Evolutionary conservation across 2,797 vertebrate species (phyloP).

Genomic region (Sebastes diploproa): DNA sequence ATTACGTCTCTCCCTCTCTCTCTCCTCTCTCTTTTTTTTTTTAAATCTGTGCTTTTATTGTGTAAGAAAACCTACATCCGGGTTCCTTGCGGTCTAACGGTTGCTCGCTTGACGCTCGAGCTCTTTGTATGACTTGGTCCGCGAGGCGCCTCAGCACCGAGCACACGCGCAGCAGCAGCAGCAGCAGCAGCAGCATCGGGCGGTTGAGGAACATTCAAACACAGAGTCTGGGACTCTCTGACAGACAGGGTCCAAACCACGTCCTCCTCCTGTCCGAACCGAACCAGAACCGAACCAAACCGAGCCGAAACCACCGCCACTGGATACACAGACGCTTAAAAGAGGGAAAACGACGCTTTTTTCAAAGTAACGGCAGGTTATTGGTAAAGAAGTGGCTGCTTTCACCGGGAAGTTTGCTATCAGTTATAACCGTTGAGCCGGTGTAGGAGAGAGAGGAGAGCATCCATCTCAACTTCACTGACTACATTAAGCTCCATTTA

Average conservation of each 20-base stretch:
- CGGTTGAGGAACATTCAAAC: neutral
- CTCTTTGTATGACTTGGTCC: slow-evolving; percentile 78
- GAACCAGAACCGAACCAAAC: neutral
- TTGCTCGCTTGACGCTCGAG: slow-evolving; percentile 9
- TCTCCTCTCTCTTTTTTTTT: neutral
- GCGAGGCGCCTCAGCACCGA: slow-evolving; percentile 65
- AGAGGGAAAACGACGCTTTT: neutral
- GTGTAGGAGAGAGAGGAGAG: slow-evolving; percentile 18
- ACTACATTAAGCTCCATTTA: neutral
- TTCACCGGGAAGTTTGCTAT: slow-evolving; percentile 55
- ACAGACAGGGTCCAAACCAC: slow-evolving; percentile 35
- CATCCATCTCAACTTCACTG: slow-evolving; percentile 31
- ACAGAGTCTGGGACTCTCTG: too few relatives aligned
- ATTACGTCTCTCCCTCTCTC: too few relatives aligned
- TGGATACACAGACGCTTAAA: neutral
- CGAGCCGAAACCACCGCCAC: too few relatives aligned
- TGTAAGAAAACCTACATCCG: neutral
- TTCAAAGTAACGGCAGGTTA: neutral
- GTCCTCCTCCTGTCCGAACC: slow-evolving; percentile 5
- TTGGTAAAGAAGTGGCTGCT: slow-evolving; percentile 20
- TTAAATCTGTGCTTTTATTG: slow-evolving; percentile 31
- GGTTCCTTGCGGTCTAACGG: neutral
- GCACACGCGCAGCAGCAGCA: slow-evolving; percentile 34
- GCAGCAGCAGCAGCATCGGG: slow-evolving; percentile 14
- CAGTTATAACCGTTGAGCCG: slow-evolving; percentile 26